Conservation (phyloP, 2,888 invertebrate species). For the Panzeria rudis region DNA sequence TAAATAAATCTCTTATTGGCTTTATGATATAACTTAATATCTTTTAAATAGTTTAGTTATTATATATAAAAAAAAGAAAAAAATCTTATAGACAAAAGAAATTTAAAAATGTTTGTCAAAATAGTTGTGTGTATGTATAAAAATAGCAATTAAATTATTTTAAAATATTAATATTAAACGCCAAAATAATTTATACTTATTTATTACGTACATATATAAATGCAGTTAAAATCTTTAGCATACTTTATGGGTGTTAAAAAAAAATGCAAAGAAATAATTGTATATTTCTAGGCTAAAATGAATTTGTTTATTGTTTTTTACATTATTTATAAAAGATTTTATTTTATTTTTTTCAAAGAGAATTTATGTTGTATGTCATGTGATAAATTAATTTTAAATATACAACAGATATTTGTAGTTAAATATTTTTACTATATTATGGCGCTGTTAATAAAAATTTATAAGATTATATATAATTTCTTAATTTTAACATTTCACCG, state of each 20-base stretch:
- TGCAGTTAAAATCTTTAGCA: constrained; percentile 13
- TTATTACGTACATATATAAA: not conserved
- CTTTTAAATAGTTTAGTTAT: not conserved
- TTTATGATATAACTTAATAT: not conserved
- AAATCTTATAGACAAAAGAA: not conserved
- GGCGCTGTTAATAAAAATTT: not conserved
- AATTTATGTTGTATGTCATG: constrained; percentile 57
- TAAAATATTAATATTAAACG: constrained; percentile 13
- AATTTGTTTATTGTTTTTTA: constrained; percentile 21
- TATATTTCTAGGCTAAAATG: constrained; percentile 8
- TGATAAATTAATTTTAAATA: constrained; percentile 61
- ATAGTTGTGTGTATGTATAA: not conserved
- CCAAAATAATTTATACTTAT: not conserved
- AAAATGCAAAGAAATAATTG: not conserved
- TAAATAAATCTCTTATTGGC: constrained; percentile 18
- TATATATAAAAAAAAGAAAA: not conserved
- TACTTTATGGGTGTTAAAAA: constrained; percentile 15
- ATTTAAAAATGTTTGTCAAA: not conserved
- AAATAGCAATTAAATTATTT: not conserved
- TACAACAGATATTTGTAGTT: constrained; percentile 43
- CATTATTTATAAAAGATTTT: not conserved
- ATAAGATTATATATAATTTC: constrained; percentile 20
- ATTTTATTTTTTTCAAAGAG: constrained; percentile 6
- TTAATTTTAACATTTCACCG: constrained; percentile 57
- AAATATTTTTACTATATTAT: constrained; percentile 37